A percentile compares a stretch with the other conserved stretches of the same genome.
Evolutionary conservation across 2,113 vertebrate genomes (phyloP).

Genomic region (Ascaphus truei): DNA sequence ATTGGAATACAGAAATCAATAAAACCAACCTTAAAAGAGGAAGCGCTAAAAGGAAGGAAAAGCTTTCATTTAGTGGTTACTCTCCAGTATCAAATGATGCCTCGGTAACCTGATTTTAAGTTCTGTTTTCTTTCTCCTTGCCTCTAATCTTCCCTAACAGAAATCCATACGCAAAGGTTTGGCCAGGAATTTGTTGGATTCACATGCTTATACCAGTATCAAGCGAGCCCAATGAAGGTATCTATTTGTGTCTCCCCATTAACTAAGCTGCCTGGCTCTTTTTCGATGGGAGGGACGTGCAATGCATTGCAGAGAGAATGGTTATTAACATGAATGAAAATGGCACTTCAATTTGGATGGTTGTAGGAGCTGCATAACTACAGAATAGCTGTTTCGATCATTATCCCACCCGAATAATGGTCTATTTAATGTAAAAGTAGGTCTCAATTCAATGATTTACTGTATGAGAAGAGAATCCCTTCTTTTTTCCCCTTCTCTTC

Average conservation of each 20-base stretch:
- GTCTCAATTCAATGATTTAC: no score
- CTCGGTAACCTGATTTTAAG: conserved; percentile 31
- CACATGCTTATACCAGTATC: conserved; percentile 43
- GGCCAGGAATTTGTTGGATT: conserved; percentile 33
- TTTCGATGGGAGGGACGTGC: no score
- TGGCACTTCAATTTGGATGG: no score
- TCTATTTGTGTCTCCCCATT: conserved; percentile 9
- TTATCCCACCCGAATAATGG: no score
- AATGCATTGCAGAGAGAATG: no score
- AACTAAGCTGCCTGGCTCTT: no score
- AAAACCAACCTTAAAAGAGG: conserved; percentile 45
- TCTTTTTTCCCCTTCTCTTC: no score
- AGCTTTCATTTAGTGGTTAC: conserved; percentile 37
- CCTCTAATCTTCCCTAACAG: conserved; percentile 35
- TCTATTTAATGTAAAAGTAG: no score
- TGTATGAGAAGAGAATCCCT: no score
- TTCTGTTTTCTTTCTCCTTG: conserved; percentile 24
- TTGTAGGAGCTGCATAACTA: no score
- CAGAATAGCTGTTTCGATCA: no score
- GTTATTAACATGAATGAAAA: no score
- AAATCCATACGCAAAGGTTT: conserved; percentile 41
- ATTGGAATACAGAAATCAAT: conserved; percentile 52
- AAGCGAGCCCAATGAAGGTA: conserved; percentile 41
- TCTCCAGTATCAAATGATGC: conserved; percentile 47
- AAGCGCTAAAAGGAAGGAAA: conserved; percentile 52